A percentile compares a stretch with the other conserved stretches of the same genome.
These are phyloP conservation scores for Gracilinanus agilis DNA, from an alignment of 2,113 vertebrate species.

Conservation along the genomic window DNA sequence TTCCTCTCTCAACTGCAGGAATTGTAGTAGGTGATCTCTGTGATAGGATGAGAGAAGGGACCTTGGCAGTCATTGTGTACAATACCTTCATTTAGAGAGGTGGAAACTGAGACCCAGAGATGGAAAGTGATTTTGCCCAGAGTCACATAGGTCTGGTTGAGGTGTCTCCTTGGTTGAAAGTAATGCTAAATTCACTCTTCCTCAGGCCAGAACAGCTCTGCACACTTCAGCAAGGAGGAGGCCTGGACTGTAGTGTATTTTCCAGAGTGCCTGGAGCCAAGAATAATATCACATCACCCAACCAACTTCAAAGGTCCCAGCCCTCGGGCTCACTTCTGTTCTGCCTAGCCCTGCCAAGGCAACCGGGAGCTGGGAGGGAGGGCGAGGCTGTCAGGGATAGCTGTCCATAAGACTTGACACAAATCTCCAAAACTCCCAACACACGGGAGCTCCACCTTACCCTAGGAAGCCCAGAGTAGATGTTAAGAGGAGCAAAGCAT, in stretches of 20 bases:
- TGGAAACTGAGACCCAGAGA: neutral
- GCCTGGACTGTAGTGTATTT: slow-evolving; percentile 88
- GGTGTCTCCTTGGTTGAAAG: slow-evolving; percentile 85
- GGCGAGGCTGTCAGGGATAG: slow-evolving; percentile 70
- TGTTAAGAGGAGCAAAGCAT: neutral
- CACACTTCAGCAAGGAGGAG: slow-evolving; percentile 76
- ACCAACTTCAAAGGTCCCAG: slow-evolving; percentile 88
- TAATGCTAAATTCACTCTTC: slow-evolving; percentile 85
- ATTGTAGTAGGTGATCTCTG: neutral
- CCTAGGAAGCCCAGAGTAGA: neutral
- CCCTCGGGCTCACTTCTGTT: slow-evolving; percentile 86
- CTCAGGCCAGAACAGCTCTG: slow-evolving; percentile 81
- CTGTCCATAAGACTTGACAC: slow-evolving; percentile 83
- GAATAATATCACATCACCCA: slow-evolving; percentile 90
- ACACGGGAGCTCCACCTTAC: slow-evolving; percentile 64
- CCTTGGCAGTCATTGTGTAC: neutral
- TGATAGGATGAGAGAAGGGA: neutral
- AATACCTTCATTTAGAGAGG: neutral
- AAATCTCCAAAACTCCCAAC: slow-evolving; percentile 81
- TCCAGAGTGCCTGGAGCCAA: slow-evolving; percentile 88
- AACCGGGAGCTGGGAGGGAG: slow-evolving; percentile 70
- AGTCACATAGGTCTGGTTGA: slow-evolving; percentile 51
- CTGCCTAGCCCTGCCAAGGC: slow-evolving; percentile 86
- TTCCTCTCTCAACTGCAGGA: neutral
- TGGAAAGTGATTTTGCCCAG: neutral